Evolutionary conservation across 2,888 invertebrate genomes (phyloP).

Genomic region (Drosophila nr. medialis): DNA sequence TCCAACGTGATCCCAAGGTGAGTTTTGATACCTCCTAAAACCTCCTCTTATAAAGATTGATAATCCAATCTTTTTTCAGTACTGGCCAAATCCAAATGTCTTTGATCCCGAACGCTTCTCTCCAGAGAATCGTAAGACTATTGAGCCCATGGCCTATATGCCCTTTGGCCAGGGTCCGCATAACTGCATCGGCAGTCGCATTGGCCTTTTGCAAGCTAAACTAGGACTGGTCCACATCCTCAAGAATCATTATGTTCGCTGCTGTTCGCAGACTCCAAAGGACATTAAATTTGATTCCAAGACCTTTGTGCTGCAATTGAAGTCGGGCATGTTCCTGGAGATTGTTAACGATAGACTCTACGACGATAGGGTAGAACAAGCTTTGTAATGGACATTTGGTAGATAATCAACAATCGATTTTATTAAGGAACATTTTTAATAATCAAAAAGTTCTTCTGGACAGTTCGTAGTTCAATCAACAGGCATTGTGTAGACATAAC

Average conservation of each 20-base stretch:
- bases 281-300: conserved; percentile 78
- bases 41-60: background rate
- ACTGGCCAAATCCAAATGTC: conserved; percentile 80
- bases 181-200: conserved; percentile 83
- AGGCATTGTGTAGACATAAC: background rate
- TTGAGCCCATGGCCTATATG: conserved; percentile 74
- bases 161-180: conserved; percentile 83
- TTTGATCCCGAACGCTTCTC: conserved; percentile 84
- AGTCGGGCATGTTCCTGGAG: conserved; percentile 73
- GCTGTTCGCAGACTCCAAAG: conserved; percentile 65
- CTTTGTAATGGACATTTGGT: background rate
- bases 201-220: conserved; percentile 81
- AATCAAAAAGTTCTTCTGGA: background rate
- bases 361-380: conserved; percentile 30
- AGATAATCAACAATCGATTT: background rate
- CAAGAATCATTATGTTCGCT: conserved; percentile 79
- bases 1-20: conserved; percentile 84
- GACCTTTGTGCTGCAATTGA: conserved; percentile 73
- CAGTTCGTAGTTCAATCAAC: background rate
- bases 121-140: conserved; percentile 70
- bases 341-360: conserved; percentile 78
- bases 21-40: background rate
- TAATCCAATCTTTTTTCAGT: conserved; percentile 53
- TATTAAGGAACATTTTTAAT: background rate
- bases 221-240: conserved; percentile 82